Base-by-base conservation (phyloP, 2,888 invertebrate species). In the Invenusta paracnida region DNA sequence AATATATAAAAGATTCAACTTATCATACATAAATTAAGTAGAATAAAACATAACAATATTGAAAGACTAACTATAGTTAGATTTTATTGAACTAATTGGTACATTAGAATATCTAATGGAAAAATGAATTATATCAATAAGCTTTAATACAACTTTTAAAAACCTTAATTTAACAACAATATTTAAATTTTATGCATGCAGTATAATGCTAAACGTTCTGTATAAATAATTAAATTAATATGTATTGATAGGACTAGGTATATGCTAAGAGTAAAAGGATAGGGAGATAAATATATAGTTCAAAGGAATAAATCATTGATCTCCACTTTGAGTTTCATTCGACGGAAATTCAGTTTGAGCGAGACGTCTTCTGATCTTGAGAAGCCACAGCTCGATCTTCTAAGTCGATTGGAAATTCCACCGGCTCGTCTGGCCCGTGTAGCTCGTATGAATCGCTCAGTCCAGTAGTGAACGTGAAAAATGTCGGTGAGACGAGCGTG, bases 401-500 rank as follows among this genome's bases (percentile, higher is more conserved):
- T 11, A n/a, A 82, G 29, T 30, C 31, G 27, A 28, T 66, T 66
- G n/a, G 48, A 30, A 83, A 23, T 29, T 23, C 83, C 29, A 0
- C 73, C 66, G 23, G 30, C 31, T 5, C 81, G 82, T 25, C 66
- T n/a, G 5, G 73, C 73, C 29, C 66, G 82, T 2, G 30, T 84
- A 23, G 67, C 81, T 13, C 86, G 27, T 0, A 84, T 28, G 29
- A 86, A 86, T 23, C 86, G 85, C 25, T 86, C 67, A 17, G 31
- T 86, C 86, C 86, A 86, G 84, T 11, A 85, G 66, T 86, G 84
- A 1, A 86, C 66, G 48, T 73, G 86, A 11, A 86, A 5, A 1
- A 73, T 66, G 28, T 86, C 86, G 0, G 85, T 66, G 2, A 86
- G 29, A 11, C 86, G 67, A 27, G 23, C 28, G 25, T 48, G 31